Evolutionary conservation across 2,113 vertebrate species (phyloP).

Genomic region (Labeo rohita): DNA sequence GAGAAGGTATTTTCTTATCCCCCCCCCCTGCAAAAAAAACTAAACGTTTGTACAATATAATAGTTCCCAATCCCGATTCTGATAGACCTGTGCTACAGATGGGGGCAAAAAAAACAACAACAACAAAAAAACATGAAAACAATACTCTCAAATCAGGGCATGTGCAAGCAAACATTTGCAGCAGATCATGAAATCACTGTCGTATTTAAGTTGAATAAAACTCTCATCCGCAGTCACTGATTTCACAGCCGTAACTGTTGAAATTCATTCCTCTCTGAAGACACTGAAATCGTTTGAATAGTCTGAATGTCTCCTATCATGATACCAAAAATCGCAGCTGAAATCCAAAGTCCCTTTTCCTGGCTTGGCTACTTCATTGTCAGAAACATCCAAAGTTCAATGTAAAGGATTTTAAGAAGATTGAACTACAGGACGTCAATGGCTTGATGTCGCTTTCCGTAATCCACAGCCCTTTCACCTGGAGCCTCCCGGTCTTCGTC

Average conservation of each 20-base stretch:
- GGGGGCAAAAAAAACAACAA: neutral
- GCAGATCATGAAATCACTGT: conserved; percentile 20
- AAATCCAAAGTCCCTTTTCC: conserved; percentile 28
- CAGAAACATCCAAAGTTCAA: conserved; percentile 46
- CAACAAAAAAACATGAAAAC: neutral
- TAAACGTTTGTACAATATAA: conserved; percentile 21
- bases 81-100: conserved; percentile 26
- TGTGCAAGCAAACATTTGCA: conserved; percentile 36
- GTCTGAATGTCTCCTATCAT: conserved; percentile 20
- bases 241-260: neutral
- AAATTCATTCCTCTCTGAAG: neutral
- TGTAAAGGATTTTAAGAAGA: conserved; percentile 30
- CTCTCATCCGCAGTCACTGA: neutral
- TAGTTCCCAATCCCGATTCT: neutral
- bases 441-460: conserved; percentile 86
- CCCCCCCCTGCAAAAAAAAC: neutral
- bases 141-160: neutral
- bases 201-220: neutral
- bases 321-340: conserved; percentile 14
- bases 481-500: conserved; percentile 94
- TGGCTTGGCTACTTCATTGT: conserved; percentile 22
- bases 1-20: neutral
- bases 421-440: conserved; percentile 83
- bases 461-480: conserved; percentile 85
- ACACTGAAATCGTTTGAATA: conserved; percentile 21